These are phyloP conservation scores for Sminthurinus signatus DNA, from an alignment of 1,140 invertebrate genomes.

Conservation along the genomic window DNA sequence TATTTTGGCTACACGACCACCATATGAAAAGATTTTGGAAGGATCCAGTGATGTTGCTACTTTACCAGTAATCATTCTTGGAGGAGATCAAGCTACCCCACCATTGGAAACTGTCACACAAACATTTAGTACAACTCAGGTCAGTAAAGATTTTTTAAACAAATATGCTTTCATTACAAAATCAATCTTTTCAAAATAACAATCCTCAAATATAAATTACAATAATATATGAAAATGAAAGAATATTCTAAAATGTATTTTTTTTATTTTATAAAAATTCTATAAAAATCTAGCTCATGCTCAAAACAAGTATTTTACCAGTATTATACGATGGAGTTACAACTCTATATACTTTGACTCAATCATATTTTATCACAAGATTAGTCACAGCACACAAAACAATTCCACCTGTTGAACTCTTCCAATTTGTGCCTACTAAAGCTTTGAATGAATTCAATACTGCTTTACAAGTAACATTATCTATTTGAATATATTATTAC, in stretches of 20 bases:
- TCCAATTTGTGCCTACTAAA: slow-evolving; percentile 77
- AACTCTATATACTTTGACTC: slow-evolving; percentile 62
- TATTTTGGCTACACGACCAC: slow-evolving; percentile 68
- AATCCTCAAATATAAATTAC: too few species aligned
- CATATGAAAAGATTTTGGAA: slow-evolving; percentile 43
- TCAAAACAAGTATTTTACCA: slow-evolving; percentile 79
- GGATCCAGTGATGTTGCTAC: slow-evolving; percentile 57
- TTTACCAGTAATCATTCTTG: slow-evolving; percentile 67
- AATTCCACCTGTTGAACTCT: slow-evolving; percentile 73
- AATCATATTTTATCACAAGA: slow-evolving; percentile 78
- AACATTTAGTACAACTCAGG: slow-evolving; percentile 78
- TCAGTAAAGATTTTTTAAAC: slow-evolving; percentile 10
- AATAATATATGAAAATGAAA: too few species aligned
- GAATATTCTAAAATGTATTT: too few species aligned
- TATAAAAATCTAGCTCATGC: slow-evolving; percentile 52
- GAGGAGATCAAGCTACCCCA: slow-evolving; percentile 65
- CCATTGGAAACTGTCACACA: slow-evolving; percentile 80
- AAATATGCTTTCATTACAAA: too few species aligned
- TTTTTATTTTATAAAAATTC: too few species aligned
- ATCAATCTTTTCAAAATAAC: too few species aligned
- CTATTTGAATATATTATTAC: neutral
- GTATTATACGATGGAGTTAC: slow-evolving; percentile 57
- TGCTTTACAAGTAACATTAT: slow-evolving; percentile 43
- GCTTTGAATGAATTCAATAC: slow-evolving; percentile 83
- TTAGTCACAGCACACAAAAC: slow-evolving; percentile 81